Evolutionary conservation across 2,888 invertebrate species (phyloP), one percentile per base, ranked within the genome.

Genomic region (Nemotelus nigrinus): DNA sequence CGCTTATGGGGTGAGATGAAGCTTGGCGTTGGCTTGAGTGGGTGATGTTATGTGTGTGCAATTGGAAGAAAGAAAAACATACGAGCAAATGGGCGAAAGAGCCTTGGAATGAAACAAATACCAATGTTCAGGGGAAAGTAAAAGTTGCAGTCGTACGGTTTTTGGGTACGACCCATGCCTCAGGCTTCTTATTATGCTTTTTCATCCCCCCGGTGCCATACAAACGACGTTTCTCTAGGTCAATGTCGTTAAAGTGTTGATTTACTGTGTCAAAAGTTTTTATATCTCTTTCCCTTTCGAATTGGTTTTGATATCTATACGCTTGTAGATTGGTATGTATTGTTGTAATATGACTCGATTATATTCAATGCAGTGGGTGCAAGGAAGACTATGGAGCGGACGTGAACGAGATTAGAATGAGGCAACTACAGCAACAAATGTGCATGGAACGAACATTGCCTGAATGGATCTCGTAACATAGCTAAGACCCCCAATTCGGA

Each of bases 161-260:
- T 71, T 77, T 64, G 65, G 65, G n/a, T n/a, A 45, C 64, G 41
- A 58, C 45, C n/a, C 75, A n/a, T 63, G 10, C 48, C n/a, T n/a
- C 45, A 25, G 41, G 48, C 48, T 48, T 47, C 48, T 43, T 47
- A 7, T 50, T 10, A 25, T 44, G 44, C 41, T 10, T 50, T 6
- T 3, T 47, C 53, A 41, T 41, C 55, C 55, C 10, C 41, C 44
- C 65, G 4, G 65, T 25, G 1, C 25, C 25, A n/a, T 64, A 44
- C 43, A 57, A 7, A 48, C 78, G 50, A 79, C 25, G 25, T 79
- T 80, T 82, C 82, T 82, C 80, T 82, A 82, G 82, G 82, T 82
- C 82, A 82, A 82, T 82, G 82, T 82, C 82, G 82, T 82, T 81
- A 81, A 82, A 82, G 82, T 82, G 81, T 82, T 82, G 82, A 82